Evolutionary conservation across 2,113 vertebrate genomes (phyloP).

Genomic region (Cheirogaleus medius): DNA sequence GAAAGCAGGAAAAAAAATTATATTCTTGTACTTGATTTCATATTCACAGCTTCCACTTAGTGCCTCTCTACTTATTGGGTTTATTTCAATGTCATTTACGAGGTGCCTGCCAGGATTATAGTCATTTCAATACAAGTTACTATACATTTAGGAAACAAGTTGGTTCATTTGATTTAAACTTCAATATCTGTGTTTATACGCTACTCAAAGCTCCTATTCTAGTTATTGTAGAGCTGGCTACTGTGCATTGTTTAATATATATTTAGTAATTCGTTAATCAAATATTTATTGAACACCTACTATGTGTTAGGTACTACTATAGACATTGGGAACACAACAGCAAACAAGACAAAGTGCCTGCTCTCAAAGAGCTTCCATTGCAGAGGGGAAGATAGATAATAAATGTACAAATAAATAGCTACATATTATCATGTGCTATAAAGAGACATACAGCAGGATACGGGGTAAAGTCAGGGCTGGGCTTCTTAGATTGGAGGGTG

Average conservation of each 20-base stretch:
- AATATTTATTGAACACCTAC: conserved; percentile 3
- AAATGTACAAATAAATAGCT: background rate
- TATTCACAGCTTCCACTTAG: conserved; percentile 39
- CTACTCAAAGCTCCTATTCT: background rate
- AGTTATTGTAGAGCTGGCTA: background rate
- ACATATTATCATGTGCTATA: background rate
- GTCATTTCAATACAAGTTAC: background rate
- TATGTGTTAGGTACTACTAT: background rate
- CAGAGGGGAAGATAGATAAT: too few relatives aligned
- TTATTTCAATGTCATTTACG: conserved; percentile 40
- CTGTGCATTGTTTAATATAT: background rate
- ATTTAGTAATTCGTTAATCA: conserved; percentile 25
- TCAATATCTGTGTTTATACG: background rate
- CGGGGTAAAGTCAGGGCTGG: background rate
- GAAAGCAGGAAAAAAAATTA: conserved; percentile 30
- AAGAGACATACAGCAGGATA: background rate
- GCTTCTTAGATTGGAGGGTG: background rate
- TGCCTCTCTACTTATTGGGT: conserved; percentile 31
- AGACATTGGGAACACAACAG: background rate
- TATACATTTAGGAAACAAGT: conserved; percentile 1
- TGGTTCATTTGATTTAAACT: conserved; percentile 41
- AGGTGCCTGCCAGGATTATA: conserved; percentile 23
- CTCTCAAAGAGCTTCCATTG: background rate
- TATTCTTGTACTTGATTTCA: conserved; percentile 62
- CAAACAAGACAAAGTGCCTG: background rate